These are phyloP conservation scores for Archaeoteleia sp. DNA, from an alignment of 2,888 invertebrate genomes.

Conservation along the genomic window DNA sequence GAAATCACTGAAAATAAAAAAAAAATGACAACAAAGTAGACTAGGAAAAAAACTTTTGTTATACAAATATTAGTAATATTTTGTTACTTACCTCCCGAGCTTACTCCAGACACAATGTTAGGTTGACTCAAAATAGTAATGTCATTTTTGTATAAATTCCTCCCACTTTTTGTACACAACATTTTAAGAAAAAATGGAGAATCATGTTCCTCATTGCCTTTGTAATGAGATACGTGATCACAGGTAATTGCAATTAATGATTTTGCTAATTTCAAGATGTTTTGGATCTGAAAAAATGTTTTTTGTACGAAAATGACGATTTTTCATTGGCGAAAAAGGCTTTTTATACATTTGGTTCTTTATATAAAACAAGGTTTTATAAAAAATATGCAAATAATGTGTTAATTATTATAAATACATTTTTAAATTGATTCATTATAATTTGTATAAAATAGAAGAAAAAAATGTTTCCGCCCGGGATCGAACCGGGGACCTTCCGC, in stretches of 20 bases:
- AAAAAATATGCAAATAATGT: too few species aligned
- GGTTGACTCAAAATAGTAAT: constrained; percentile 63
- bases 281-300: constrained; percentile 61
- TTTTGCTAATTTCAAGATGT: constrained; percentile 59
- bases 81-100: constrained; percentile 67
- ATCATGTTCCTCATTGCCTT: constrained; percentile 54
- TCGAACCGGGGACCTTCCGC: constrained; percentile 94
- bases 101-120: constrained; percentile 68
- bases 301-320: constrained; percentile 3
- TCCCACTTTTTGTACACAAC: constrained; percentile 59
- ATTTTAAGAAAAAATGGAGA: constrained; percentile 62
- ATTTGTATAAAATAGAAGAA: constrained; percentile 43
- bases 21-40: constrained; percentile 2
- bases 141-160: constrained; percentile 47
- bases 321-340: constrained; percentile 14
- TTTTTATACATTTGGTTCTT: not conserved
- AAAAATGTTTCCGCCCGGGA: constrained; percentile 88
- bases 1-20: constrained; percentile 63
- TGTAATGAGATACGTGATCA: constrained; percentile 63
- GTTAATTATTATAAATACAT: too few species aligned
- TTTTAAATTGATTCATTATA: too few species aligned
- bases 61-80: not conserved
- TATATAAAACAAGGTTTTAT: too few species aligned
- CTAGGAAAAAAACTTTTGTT: not conserved
- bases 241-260: constrained; percentile 60